A percentile compares a stretch with the other conserved stretches of the same genome.
phyloP scores from a whole-genome alignment of 2,113 vertebrate genomes.

The Phylloscopus trochilus region DNA sequence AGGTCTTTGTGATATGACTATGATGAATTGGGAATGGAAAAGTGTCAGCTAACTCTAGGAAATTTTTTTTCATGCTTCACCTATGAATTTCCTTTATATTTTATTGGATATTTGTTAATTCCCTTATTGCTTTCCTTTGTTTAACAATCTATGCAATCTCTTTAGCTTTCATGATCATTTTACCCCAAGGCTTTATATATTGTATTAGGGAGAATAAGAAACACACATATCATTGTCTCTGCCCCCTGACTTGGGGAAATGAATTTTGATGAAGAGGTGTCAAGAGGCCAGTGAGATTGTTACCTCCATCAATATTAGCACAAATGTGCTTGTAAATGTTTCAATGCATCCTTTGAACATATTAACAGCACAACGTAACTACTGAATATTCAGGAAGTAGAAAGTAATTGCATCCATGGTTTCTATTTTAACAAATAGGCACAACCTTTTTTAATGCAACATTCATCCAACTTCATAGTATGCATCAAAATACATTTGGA shows the following conservation, averaged over 20 bases:
- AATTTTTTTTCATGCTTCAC: background rate
- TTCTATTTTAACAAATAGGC: constrained; percentile 4
- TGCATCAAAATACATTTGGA: constrained; percentile 28
- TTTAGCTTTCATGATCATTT: background rate
- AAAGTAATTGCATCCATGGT: background rate
- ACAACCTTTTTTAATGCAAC: background rate
- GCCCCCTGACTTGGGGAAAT: background rate
- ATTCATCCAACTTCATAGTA: background rate
- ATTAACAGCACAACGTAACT: background rate
- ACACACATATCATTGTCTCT: background rate
- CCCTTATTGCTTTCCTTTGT: background rate
- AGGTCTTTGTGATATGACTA: background rate
- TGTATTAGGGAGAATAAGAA: background rate
- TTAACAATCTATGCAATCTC: background rate
- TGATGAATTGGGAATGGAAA: background rate
- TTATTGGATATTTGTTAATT: background rate
- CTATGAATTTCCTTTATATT: background rate
- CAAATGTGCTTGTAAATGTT: background rate
- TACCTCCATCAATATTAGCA: background rate
- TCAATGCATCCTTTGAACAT: background rate
- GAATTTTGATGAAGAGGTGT: background rate
- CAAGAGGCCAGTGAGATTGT: background rate
- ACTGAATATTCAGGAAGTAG: constrained; percentile 4
- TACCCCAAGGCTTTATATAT: background rate
- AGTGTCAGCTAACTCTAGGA: background rate